Conservation (phyloP, 2,113 vertebrate species). For the Ailurus styani region DNA sequence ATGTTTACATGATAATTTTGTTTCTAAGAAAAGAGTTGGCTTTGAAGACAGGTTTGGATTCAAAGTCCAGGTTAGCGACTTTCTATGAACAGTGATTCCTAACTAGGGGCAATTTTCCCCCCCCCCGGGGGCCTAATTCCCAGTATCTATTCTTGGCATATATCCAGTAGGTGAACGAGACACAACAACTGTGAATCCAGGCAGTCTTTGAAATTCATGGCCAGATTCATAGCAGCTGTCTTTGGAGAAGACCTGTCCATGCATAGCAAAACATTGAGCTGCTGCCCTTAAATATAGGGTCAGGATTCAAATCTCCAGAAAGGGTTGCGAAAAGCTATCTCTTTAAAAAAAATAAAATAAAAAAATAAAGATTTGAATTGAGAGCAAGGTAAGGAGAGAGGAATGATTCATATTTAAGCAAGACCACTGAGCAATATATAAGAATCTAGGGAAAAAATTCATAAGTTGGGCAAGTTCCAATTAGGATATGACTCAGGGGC, state of each 20-base stretch:
- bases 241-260: not conserved
- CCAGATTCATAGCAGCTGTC: not conserved
- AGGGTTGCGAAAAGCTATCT: not conserved
- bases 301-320: not conserved
- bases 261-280: not conserved
- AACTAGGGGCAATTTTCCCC: not conserved
- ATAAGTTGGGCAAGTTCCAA: not conserved
- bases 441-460: not conserved
- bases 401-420: not conserved
- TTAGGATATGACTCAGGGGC: not conserved
- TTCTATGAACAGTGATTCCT: not conserved
- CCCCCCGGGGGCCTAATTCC: not conserved
- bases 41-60: not conserved
- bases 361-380: not conserved
- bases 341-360: not conserved
- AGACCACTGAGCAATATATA: not conserved
- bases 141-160: not conserved
- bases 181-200: not conserved
- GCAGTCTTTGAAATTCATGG: not conserved
- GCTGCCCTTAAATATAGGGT: not conserved
- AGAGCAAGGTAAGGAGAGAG: not conserved
- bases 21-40: not conserved
- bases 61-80: not conserved
- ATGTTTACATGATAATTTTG: not conserved
- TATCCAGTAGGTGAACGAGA: not conserved